Percentiles rank a stretch among this genome's conserved stretches.
These are phyloP conservation scores for Forbesichthys agassizii DNA, from an alignment of 2,113 vertebrate species.

Conservation along the genomic window DNA sequence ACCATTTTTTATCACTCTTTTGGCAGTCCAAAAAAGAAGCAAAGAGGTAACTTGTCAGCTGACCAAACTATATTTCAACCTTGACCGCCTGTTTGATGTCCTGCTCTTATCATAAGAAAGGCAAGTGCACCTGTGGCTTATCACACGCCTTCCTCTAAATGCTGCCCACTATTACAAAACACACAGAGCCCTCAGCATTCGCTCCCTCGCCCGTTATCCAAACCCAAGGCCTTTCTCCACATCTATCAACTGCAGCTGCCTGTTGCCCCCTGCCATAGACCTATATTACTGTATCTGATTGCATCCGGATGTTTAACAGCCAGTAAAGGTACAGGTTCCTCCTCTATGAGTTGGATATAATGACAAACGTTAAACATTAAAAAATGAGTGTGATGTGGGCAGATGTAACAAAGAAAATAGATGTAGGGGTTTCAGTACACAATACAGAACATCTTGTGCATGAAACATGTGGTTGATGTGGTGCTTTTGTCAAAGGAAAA, in stretches of 20 bases:
- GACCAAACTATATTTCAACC: slow-evolving; percentile 57
- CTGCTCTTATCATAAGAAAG: slow-evolving; percentile 50
- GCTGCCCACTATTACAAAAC: slow-evolving; percentile 27
- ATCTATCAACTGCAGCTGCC: slow-evolving; percentile 44
- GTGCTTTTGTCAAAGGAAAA: slow-evolving; percentile 8
- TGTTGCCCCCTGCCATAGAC: slow-evolving; percentile 9
- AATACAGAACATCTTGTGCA: background rate
- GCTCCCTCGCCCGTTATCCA: slow-evolving; percentile 38
- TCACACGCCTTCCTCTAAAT: slow-evolving; percentile 46
- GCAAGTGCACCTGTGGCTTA: slow-evolving; percentile 57
- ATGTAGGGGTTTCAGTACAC: background rate
- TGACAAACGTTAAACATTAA: background rate
- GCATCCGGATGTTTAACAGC: no score
- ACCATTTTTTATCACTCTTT: background rate
- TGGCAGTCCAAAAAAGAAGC: background rate
- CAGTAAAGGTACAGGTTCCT: background rate
- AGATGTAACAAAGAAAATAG: background rate
- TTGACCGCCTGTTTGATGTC: slow-evolving; percentile 41
- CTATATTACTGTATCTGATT: background rate
- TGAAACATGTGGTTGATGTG: background rate
- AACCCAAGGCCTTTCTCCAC: slow-evolving; percentile 50
- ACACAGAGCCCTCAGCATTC: slow-evolving; percentile 2
- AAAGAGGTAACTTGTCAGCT: slow-evolving; percentile 53
- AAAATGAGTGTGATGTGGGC: background rate
- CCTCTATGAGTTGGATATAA: no score